Percentiles rank a stretch among this genome's conserved stretches.
phyloP scores from a whole-genome alignment of 2,797 vertebrate genomes.

The Myoxocephalus aenaeus region DNA sequence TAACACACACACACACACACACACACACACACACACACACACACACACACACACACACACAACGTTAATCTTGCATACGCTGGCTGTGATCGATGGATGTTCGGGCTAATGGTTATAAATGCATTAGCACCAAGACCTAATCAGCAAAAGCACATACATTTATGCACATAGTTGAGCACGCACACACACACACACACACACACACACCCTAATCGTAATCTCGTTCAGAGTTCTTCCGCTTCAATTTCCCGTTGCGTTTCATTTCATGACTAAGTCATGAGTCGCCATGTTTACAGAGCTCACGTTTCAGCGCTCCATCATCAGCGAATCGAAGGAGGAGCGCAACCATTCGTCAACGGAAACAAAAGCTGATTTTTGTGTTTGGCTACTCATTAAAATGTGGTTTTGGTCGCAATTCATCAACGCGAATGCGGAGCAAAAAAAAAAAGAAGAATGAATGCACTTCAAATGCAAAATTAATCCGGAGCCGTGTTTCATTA shows the following conservation, averaged over 20 bases:
- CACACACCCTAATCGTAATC: slow-evolving; percentile 63
- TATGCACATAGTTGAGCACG: slow-evolving; percentile 4
- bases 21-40: slow-evolving; percentile 8
- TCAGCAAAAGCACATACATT: slow-evolving; percentile 35
- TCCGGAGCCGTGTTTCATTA: not conserved
- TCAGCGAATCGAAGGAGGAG: slow-evolving; percentile 4
- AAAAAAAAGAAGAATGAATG: slow-evolving; percentile 17
- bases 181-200: slow-evolving; percentile 20
- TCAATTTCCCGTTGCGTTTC: slow-evolving; percentile 72
- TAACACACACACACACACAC: slow-evolving; percentile 7
- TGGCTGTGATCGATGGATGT: slow-evolving; percentile 77
- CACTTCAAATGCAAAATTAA: not conserved
- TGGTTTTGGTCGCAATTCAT: slow-evolving; percentile 21
- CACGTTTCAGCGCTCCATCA: slow-evolving; percentile 26
- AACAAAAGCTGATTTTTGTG: slow-evolving; percentile 4
- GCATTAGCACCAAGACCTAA: slow-evolving; percentile 67
- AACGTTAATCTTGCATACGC: slow-evolving; percentile 70
- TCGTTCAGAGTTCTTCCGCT: slow-evolving; percentile 66
- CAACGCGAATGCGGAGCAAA: slow-evolving; percentile 6
- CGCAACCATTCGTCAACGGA: slow-evolving; percentile 29
- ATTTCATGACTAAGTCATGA: slow-evolving; percentile 75
- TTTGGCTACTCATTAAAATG: slow-evolving; percentile 25
- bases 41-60: slow-evolving; percentile 26
- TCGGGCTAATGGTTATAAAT: slow-evolving; percentile 79
- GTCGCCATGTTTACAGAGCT: slow-evolving; percentile 59